Conservation (phyloP, 2,113 vertebrate species). For the Oncorhynchus tshawytscha region DNA sequence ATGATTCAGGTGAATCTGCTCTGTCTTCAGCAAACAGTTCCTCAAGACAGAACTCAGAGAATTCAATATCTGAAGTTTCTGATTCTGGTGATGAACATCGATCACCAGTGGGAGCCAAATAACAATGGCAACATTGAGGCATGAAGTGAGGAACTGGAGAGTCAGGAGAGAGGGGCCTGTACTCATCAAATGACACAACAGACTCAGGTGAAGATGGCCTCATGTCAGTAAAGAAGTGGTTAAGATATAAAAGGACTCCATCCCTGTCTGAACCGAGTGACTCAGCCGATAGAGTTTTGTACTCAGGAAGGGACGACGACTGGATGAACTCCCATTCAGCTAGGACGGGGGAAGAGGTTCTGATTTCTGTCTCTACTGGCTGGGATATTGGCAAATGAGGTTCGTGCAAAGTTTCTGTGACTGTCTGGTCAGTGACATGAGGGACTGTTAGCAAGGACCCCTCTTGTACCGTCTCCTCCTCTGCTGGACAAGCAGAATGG, state of each 20-base stretch:
- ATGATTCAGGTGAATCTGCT: conserved; percentile 1
- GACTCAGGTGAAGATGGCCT: conserved; percentile 9
- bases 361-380: neutral
- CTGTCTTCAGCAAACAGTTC: conserved; percentile 1
- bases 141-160: conserved; percentile 2
- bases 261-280: neutral
- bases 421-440: neutral
- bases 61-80: conserved; percentile 1
- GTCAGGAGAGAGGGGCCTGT: neutral
- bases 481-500: neutral
- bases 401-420: neutral
- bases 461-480: neutral
- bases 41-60: neutral
- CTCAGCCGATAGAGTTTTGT: conserved; percentile 31
- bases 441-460: neutral
- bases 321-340: neutral
- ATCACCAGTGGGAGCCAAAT: neutral
- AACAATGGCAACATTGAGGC: neutral
- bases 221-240: neutral
- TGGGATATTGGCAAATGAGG: neutral
- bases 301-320: conserved; percentile 1
- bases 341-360: neutral
- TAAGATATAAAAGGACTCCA: neutral
- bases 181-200: neutral
- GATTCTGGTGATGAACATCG: neutral